Evolutionary conservation across 1,140 invertebrate genomes (phyloP).

Genomic region (Arion vulgaris): DNA sequence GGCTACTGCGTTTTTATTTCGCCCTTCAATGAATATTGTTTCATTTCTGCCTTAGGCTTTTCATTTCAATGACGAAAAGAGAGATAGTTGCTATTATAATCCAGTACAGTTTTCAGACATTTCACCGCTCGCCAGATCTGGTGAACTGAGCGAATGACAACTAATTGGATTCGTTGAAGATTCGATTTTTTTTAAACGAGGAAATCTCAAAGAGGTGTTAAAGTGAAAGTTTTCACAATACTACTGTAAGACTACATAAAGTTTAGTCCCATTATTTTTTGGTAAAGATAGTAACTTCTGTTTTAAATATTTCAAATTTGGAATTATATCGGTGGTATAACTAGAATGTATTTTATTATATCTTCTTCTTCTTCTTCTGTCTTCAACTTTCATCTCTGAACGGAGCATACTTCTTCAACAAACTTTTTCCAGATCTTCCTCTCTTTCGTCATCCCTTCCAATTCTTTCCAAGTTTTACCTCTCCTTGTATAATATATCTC

Average conservation of each 20-base stretch:
- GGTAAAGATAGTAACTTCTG: too few relatives aligned
- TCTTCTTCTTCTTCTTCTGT: too few relatives aligned
- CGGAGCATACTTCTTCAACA: too few relatives aligned
- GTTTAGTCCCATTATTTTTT: not conserved
- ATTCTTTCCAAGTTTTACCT: too few relatives aligned
- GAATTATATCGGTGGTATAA: too few relatives aligned
- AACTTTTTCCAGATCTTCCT: too few relatives aligned
- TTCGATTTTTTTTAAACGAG: not conserved
- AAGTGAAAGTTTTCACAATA: not conserved
- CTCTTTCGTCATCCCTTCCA: too few relatives aligned
- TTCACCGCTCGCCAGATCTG: not conserved
- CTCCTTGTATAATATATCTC: too few relatives aligned
- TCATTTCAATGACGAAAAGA: not conserved
- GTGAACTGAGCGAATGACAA: not conserved
- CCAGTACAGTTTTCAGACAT: not conserved
- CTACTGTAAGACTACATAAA: not conserved
- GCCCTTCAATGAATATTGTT: constrained; percentile 17
- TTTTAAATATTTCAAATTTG: too few relatives aligned
- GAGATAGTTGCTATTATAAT: not conserved
- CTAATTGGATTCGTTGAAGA: constrained; percentile 11
- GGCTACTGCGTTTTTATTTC: not conserved
- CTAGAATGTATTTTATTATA: too few relatives aligned
- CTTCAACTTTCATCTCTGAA: too few relatives aligned
- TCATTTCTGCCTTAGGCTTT: not conserved
- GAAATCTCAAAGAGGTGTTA: not conserved